A percentile compares a stretch with the other conserved stretches of the same genome.
Evolutionary conservation across 2,888 invertebrate species (phyloP).

Genomic region (Chrysopilus asiliformis): DNA sequence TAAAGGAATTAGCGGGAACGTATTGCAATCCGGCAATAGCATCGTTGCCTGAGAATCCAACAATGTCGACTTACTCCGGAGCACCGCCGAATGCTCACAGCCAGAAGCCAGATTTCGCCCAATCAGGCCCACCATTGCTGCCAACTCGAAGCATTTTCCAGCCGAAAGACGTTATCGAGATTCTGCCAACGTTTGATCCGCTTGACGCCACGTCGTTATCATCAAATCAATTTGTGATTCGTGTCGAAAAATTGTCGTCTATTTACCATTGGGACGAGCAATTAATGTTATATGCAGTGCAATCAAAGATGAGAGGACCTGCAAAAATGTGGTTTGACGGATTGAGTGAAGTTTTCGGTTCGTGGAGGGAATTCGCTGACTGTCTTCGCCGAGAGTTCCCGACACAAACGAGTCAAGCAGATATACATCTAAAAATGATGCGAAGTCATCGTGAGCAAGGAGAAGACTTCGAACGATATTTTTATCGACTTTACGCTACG

Average conservation of each 20-base stretch:
- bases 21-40: no score
- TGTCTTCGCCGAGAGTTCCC: slow-evolving; percentile 8
- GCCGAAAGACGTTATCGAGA: slow-evolving; percentile 5
- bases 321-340: slow-evolving; percentile 7
- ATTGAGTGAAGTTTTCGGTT: slow-evolving; percentile 4
- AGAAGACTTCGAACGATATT: slow-evolving; percentile 13
- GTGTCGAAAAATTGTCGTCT: slow-evolving; percentile 4
- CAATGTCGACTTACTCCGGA: no score
- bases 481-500: slow-evolving; percentile 13
- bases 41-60: no score
- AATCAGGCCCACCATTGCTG: no score
- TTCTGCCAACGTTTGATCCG: slow-evolving; percentile 9
- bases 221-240: slow-evolving; percentile 5
- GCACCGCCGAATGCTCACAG: no score
- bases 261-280: slow-evolving; percentile 7
- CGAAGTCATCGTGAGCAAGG: slow-evolving; percentile 6
- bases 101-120: no score
- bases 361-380: slow-evolving; percentile 4
- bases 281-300: slow-evolving; percentile 5
- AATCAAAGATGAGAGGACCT: slow-evolving; percentile 6
- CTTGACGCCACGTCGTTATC: slow-evolving; percentile 3
- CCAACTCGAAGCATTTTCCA: neutral
- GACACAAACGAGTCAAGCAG: slow-evolving; percentile 6
- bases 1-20: no score
- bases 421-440: slow-evolving; percentile 10